phyloP scores from a whole-genome alignment of 1,140 invertebrate species.

The Leptinotarsa undecemlineata region DNA sequence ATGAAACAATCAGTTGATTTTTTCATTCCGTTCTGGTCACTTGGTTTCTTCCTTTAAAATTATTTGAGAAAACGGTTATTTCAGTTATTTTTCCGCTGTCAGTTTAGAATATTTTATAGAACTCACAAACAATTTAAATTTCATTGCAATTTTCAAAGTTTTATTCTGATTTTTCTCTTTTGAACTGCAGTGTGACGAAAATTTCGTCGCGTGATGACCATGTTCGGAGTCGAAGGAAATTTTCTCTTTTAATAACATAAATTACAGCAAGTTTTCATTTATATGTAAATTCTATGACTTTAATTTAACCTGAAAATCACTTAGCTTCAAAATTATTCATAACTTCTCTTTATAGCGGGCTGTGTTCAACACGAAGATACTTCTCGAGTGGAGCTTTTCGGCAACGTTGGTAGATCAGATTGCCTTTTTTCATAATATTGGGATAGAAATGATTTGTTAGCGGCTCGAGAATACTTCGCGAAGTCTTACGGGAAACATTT shows the following conservation, averaged over 20 bases:
- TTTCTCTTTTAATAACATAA: slow-evolving; percentile 25
- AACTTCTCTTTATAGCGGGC: slow-evolving; percentile 26
- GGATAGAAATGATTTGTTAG: not conserved
- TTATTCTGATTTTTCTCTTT: not conserved
- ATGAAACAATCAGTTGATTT: too few species aligned
- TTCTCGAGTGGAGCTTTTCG: not conserved
- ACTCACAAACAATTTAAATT: too few species aligned
- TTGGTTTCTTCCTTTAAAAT: too few species aligned
- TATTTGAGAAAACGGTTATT: too few species aligned
- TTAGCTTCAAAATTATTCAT: slow-evolving; percentile 35
- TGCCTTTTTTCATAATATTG: not conserved
- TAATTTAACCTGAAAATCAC: slow-evolving; percentile 36
- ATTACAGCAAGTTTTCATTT: slow-evolving; percentile 38
- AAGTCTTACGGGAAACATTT: too few species aligned
- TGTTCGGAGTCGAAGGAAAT: slow-evolving; percentile 16
- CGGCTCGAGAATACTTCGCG: not conserved
- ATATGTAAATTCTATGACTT: slow-evolving; percentile 39
- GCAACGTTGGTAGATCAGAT: not conserved
- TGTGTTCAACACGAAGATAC: slow-evolving; percentile 9
- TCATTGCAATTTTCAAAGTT: too few species aligned
- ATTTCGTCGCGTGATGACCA: slow-evolving; percentile 24
- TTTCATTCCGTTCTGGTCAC: too few species aligned
- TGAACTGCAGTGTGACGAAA: slow-evolving; percentile 7
- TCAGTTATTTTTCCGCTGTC: too few species aligned
- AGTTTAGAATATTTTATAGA: too few species aligned